Evolutionary conservation across 2,888 invertebrate genomes (phyloP), one percentile per base, ranked within the genome.

Genomic region (Mesorhabditis belari): DNA sequence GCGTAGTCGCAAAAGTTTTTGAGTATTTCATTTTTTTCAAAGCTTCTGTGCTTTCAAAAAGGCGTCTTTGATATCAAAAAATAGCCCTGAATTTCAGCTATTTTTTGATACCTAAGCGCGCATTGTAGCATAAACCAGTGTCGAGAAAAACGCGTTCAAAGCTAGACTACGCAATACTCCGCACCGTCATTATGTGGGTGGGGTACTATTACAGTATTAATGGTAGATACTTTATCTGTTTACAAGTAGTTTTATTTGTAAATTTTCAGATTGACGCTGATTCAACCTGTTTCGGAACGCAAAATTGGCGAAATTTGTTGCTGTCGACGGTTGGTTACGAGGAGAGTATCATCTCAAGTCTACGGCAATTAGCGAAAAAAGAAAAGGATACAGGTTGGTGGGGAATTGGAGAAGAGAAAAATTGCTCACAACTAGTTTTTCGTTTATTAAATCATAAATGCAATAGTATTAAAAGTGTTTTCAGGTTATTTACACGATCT

Each of bases 311-410:
- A 55, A 88, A 92, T 77, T 87, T 98, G 65, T 86, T 98, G 49
- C 90, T 91, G 69, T 89, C 92, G 80, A 90, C 96, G 81, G 86
- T 98, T 51, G 98, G 98, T 27, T 98, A 96, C 79, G 95, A 98
- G 81, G 96, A 98, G 81, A 84, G 98, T 63, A 85, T 99, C 2
- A 93, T 96, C 91, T 90, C 94, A 0, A 92, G 93, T 57, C 90
- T 98, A 61, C 93, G 95, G 83, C 88, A 89, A 2, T 84, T 98
- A 67, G 95, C 95, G 0, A 94, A 95, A 82, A 88, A 91, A 73
- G 94, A 96, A 81, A 91, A 94, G 75, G 93, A 94, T 83, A 94
- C 94, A 84, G 96, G 95, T 83, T 63, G 56, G 9, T 5, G 58
- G 9, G 19, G 27, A 3, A 19, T 49, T 24, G 5, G 57, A 57